phyloP scores from a whole-genome alignment of 2,888 invertebrate species.

The Patella pellucida region DNA sequence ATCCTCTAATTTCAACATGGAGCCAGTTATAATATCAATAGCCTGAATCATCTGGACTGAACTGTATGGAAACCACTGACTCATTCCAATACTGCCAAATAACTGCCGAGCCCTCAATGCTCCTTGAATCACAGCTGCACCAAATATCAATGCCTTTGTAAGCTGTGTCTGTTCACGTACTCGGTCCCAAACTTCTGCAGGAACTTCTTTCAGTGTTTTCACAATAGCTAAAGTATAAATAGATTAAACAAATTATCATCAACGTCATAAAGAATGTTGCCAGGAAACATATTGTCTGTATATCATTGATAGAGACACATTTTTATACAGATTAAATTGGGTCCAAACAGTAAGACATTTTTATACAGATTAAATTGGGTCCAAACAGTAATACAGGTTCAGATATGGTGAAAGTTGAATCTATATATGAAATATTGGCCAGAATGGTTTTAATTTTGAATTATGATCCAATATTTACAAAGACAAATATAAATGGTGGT shows the following conservation, averaged over 20 bases:
- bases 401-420: too few species aligned
- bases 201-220: conserved; percentile 53
- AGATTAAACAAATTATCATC: background rate
- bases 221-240: conserved; percentile 55
- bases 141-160: conserved; percentile 52
- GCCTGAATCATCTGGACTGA: conserved; percentile 47
- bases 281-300: too few species aligned
- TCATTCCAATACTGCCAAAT: conserved; percentile 64
- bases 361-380: too few species aligned
- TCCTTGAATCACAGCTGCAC: conserved; percentile 60
- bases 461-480: too few species aligned
- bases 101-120: conserved; percentile 61
- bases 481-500: too few species aligned
- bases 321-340: too few species aligned
- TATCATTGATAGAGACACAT: too few species aligned
- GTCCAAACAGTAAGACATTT: too few species aligned
- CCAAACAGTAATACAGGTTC: too few species aligned
- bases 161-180: conserved; percentile 44
- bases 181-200: conserved; percentile 45
- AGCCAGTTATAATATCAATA: conserved; percentile 42
- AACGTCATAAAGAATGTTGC: too few species aligned
- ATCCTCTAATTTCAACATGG: conserved; percentile 34
- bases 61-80: conserved; percentile 63
- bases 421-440: too few species aligned
- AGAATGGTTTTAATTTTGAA: too few species aligned